Conservation (phyloP, 2,888 invertebrate genomes). For the Phalera bucephala region DNA sequence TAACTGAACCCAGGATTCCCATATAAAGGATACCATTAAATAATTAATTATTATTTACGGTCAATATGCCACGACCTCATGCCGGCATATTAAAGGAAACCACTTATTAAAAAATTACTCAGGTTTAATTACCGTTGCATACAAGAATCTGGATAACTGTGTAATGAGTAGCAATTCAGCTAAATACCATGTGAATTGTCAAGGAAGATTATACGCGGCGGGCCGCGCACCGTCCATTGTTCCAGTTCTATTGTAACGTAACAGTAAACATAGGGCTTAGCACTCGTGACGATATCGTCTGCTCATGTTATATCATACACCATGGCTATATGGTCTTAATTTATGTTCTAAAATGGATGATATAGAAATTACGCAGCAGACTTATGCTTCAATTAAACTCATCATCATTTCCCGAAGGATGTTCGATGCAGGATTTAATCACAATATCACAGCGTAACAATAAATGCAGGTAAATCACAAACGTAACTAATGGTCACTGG, state of each 20-base stretch:
- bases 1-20: neutral
- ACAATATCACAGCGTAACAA: too few relatives aligned
- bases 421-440: too few relatives aligned
- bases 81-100: neutral
- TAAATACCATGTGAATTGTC: conserved; percentile 9
- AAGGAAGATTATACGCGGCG: conserved; percentile 19
- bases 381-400: too few relatives aligned
- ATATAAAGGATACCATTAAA: neutral
- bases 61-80: neutral
- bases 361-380: too few relatives aligned
- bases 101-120: neutral
- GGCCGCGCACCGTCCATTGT: conserved; percentile 24
- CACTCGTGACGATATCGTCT: neutral
- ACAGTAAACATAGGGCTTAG: conserved; percentile 8
- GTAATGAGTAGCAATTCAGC: conserved; percentile 14
- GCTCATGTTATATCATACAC: neutral
- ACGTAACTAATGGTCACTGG: too few relatives aligned
- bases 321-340: too few relatives aligned
- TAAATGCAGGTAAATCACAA: too few relatives aligned
- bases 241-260: conserved; percentile 29
- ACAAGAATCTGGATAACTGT: neutral
- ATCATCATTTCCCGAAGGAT: too few relatives aligned
- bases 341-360: too few relatives aligned
- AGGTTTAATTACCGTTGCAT: neutral
- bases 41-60: too few relatives aligned